These are phyloP conservation scores for Nasonia longicornis DNA, from an alignment of 1,140 invertebrate species.

Conservation along the genomic window DNA sequence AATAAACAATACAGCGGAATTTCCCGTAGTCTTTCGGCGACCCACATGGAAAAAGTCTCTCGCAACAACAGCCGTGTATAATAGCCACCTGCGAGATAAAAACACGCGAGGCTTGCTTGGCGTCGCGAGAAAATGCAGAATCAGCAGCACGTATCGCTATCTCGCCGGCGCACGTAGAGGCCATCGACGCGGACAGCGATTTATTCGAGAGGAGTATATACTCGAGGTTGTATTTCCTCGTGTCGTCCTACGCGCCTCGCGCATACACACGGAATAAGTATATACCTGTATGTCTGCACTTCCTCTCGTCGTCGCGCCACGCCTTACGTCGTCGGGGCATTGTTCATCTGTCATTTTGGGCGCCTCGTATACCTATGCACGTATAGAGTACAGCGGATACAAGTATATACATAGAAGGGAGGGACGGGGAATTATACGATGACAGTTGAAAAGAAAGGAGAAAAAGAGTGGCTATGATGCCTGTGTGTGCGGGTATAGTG, in stretches of 20 bases:
- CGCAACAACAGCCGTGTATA: too few species aligned
- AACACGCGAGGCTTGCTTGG: not conserved
- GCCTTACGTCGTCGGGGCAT: not conserved
- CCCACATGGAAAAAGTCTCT: not conserved
- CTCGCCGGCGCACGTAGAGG: not conserved
- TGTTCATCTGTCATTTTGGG: conserved; percentile 19
- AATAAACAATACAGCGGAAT: not conserved
- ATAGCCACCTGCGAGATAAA: not conserved
- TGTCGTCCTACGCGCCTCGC: not conserved
- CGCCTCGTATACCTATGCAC: not conserved
- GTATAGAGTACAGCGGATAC: not conserved
- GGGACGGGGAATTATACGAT: not conserved
- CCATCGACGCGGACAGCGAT: not conserved
- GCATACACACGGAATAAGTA: too few species aligned
- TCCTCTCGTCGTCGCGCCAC: not conserved
- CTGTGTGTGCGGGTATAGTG: not conserved
- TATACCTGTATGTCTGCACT: not conserved
- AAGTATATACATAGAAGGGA: not conserved
- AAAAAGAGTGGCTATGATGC: not conserved
- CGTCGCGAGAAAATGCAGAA: not conserved
- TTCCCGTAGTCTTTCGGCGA: not conserved
- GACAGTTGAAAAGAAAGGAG: not conserved
- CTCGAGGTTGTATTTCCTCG: not conserved
- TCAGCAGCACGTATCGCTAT: not conserved
- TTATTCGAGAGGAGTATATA: not conserved